Percentiles rank a stretch among this genome's conserved stretches.
Conservation (phyloP, 2,888 invertebrate species). For the Ophioninae sp. region DNA sequence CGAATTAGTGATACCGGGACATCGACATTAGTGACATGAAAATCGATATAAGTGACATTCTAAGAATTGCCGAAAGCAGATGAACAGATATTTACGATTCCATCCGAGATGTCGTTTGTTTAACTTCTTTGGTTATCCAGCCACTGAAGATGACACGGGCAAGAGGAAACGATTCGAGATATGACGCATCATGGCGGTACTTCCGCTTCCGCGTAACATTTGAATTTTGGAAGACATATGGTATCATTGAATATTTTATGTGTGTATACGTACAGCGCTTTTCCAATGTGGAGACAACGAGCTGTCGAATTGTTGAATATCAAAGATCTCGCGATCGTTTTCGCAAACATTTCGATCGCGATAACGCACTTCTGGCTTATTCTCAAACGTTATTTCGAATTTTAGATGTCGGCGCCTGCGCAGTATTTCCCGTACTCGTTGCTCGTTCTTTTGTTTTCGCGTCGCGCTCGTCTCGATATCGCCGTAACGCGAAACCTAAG, state of each 20-base stretch:
- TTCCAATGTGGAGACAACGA: conserved; percentile 48
- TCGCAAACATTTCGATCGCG: conserved; percentile 38
- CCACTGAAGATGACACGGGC: too few relatives aligned
- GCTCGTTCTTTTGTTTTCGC: too few relatives aligned
- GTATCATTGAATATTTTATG: neutral
- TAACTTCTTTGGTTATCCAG: too few relatives aligned
- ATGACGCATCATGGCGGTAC: neutral
- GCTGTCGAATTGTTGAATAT: conserved; percentile 5
- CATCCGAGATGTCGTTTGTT: too few relatives aligned
- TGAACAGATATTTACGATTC: too few relatives aligned
- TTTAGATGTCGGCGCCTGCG: neutral
- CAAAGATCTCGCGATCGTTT: conserved; percentile 28
- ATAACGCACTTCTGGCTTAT: neutral
- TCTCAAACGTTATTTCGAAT: conserved; percentile 11
- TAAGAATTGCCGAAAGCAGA: too few relatives aligned
- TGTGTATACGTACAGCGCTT: conserved; percentile 44
- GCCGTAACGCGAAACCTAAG: neutral
- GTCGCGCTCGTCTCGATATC: neutral
- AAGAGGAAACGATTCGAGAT: neutral
- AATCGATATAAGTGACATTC: too few relatives aligned
- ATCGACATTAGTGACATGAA: too few relatives aligned
- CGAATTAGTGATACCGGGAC: too few relatives aligned
- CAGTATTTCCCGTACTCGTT: neutral
- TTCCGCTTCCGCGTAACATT: neutral
- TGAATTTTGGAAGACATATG: neutral